Percentiles rank a stretch among this genome's conserved stretches.
These are phyloP conservation scores for Phyto melanocephala DNA, from an alignment of 2,888 invertebrate genomes.

Conservation along the genomic window DNA sequence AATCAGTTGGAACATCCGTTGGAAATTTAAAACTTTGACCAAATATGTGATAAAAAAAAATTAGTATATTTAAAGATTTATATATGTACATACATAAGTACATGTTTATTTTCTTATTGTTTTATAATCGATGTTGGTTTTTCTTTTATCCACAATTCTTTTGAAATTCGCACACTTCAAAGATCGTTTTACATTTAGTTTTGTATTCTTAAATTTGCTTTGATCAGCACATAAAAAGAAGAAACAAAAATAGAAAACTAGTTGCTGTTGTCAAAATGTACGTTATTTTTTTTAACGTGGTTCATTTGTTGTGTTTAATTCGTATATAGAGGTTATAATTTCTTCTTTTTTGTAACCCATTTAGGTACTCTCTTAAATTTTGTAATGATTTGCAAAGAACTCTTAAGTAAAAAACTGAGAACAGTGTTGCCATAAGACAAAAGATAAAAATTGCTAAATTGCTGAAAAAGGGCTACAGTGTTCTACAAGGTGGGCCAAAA, in stretches of 20 bases:
- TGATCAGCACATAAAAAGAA: not conserved
- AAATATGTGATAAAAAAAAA: constrained; percentile 33
- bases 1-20: constrained; percentile 50
- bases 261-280: not conserved
- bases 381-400: constrained; percentile 3
- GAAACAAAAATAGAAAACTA: not conserved
- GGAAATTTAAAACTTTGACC: constrained; percentile 48
- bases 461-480: too few relatives aligned
- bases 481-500: too few relatives aligned
- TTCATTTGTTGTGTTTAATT: not conserved
- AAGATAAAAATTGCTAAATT: too few relatives aligned
- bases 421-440: too few relatives aligned
- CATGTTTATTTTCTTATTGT: not conserved
- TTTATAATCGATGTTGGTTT: constrained; percentile 11
- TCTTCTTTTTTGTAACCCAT: not conserved
- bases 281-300: not conserved
- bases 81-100: constrained; percentile 12
- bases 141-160: constrained; percentile 7
- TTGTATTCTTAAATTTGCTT: not conserved
- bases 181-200: not conserved
- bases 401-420: too few relatives aligned
- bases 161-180: constrained; percentile 1
- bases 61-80: constrained; percentile 25
- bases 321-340: not conserved
- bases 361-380: not conserved